Evolutionary conservation across 2,888 invertebrate genomes (phyloP).

Genomic region (Folsomia manolachei): DNA sequence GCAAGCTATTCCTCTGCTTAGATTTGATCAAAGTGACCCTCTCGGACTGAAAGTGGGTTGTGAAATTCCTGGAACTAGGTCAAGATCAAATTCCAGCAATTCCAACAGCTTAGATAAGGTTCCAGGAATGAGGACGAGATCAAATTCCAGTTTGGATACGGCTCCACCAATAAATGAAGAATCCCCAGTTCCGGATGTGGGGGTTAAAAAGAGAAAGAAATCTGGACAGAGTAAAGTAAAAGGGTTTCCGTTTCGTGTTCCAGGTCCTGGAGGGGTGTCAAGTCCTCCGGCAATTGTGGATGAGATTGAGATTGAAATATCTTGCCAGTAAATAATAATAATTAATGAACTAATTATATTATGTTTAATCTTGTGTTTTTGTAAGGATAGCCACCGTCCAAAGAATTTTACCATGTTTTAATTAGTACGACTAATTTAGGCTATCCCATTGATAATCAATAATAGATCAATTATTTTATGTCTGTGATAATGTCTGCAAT

Average conservation of each 20-base stretch:
- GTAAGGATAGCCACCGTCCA: too few relatives aligned
- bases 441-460: too few relatives aligned
- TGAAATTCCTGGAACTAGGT: not conserved
- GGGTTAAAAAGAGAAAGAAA: not conserved
- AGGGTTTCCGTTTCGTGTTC: constrained; percentile 36
- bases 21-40: constrained; percentile 38
- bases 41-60: constrained; percentile 32
- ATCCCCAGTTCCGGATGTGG: not conserved
- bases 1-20: constrained; percentile 9
- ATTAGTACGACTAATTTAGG: too few relatives aligned
- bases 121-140: not conserved
- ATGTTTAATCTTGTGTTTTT: too few relatives aligned
- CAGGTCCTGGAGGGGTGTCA: constrained; percentile 33
- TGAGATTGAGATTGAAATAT: constrained; percentile 38
- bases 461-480: too few relatives aligned
- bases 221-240: not conserved
- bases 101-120: not conserved
- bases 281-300: constrained; percentile 15
- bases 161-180: not conserved
- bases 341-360: too few relatives aligned
- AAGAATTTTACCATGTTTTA: too few relatives aligned
- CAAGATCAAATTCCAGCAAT: not conserved
- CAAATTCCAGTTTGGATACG: not conserved
- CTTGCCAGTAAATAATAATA: constrained; percentile 15
- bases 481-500: too few relatives aligned